phyloP scores from a whole-genome alignment of 2,797 vertebrate species.

The Echiichthys vipera region DNA sequence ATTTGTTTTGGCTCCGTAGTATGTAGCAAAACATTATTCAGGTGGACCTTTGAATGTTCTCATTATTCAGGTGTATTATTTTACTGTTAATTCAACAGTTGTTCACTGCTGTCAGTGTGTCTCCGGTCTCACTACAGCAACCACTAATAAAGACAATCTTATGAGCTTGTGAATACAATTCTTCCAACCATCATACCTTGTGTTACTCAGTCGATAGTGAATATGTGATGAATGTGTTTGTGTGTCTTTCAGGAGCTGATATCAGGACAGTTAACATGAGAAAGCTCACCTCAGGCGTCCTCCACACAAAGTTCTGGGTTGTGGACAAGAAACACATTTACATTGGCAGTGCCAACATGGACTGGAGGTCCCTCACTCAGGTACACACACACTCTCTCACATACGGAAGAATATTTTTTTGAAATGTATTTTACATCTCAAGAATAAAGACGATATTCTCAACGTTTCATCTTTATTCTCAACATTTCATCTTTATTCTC shows the following conservation, averaged over 20 bases:
- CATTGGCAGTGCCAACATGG: slow-evolving; percentile 96
- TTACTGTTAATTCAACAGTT: too few relatives aligned
- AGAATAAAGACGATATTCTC: too few relatives aligned
- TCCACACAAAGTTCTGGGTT: slow-evolving; percentile 97
- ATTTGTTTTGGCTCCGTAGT: too few relatives aligned
- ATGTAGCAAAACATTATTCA: too few relatives aligned
- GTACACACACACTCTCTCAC: slow-evolving; percentile 58
- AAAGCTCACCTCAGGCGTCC: slow-evolving; percentile 87
- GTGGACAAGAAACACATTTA: slow-evolving; percentile 92
- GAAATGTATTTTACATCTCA: too few relatives aligned
- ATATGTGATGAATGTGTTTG: not conserved
- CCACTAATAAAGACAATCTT: not conserved
- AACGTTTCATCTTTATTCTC: too few relatives aligned
- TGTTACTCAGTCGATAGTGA: not conserved
- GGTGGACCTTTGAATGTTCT: too few relatives aligned
- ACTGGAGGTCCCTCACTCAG: slow-evolving; percentile 96
- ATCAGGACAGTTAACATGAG: slow-evolving; percentile 89
- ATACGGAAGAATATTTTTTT: too few relatives aligned
- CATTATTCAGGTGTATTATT: too few relatives aligned
- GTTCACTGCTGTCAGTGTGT: too few relatives aligned
- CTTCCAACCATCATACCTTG: not conserved
- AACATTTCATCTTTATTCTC: too few relatives aligned
- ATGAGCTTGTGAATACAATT: accelerated
- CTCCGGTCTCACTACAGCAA: too few relatives aligned
- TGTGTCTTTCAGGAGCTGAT: slow-evolving; percentile 84